A percentile compares a stretch with the other conserved stretches of the same genome.
These are phyloP conservation scores for Triops longicaudatus DNA, from an alignment of 1,140 invertebrate species.

Conservation along the genomic window DNA sequence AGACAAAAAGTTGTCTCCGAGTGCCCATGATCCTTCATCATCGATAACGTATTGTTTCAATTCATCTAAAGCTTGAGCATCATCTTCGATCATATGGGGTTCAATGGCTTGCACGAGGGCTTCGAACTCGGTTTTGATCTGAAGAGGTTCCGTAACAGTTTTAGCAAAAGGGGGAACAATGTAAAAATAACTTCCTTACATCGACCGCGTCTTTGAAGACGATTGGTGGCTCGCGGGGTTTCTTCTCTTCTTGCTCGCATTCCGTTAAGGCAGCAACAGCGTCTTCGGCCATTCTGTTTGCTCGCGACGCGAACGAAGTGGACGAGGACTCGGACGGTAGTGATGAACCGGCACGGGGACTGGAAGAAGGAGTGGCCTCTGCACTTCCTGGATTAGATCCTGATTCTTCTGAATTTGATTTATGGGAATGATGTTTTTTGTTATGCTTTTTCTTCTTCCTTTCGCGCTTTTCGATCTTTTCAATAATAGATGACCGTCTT, in stretches of 20 bases:
- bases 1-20: conserved; percentile 75
- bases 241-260: conserved; percentile 59
- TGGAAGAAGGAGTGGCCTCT: not conserved
- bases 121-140: conserved; percentile 56
- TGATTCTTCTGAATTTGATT: conserved; percentile 17
- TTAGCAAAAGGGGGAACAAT: conserved; percentile 19
- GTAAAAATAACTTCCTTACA: conserved; percentile 45
- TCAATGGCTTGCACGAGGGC: conserved; percentile 51
- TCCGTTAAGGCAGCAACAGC: conserved; percentile 28
- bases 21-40: conserved; percentile 81
- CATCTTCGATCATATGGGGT: conserved; percentile 55
- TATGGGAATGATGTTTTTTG: conserved; percentile 45
- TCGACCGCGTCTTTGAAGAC: conserved; percentile 65
- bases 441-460: conserved; percentile 61
- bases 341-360: not conserved
- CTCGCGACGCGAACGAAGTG: not conserved
- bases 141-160: conserved; percentile 12
- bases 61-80: conserved; percentile 53
- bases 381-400: conserved; percentile 17
- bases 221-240: conserved; percentile 69
- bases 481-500: conserved; percentile 57
- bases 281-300: conserved; percentile 31
- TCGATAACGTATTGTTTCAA: conserved; percentile 71
- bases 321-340: not conserved
- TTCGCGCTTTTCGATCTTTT: conserved; percentile 62